Percentiles rank a stretch among this genome's conserved stretches.
These are phyloP conservation scores for Centropristis striata DNA, from an alignment of 2,113 vertebrate species.

Conservation along the genomic window DNA sequence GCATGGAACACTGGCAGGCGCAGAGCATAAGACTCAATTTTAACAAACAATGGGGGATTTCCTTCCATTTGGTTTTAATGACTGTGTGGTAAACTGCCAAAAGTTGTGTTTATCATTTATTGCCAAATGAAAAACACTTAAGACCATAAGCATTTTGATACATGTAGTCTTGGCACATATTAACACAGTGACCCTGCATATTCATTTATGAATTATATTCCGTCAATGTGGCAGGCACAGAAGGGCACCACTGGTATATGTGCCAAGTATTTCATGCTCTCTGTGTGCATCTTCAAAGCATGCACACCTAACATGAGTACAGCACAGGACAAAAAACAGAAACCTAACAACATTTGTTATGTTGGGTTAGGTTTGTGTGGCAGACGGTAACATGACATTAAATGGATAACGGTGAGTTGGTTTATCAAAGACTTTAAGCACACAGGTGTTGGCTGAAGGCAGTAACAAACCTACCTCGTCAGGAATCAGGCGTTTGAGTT, in stretches of 20 bases:
- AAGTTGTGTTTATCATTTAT: not conserved
- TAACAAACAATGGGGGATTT: not conserved
- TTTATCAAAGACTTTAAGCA: slow-evolving; percentile 43
- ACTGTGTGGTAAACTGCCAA: slow-evolving; percentile 8
- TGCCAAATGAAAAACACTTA: slow-evolving; percentile 2
- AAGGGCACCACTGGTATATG: slow-evolving; percentile 28
- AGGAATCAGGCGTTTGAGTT: slow-evolving; percentile 93
- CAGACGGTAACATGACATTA: slow-evolving; percentile 25
- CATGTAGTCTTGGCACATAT: slow-evolving; percentile 29
- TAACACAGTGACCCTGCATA: slow-evolving; percentile 4
- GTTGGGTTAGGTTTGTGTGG: slow-evolving; percentile 36
- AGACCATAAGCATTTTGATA: not conserved
- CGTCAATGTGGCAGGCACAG: not conserved
- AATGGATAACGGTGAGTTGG: slow-evolving; percentile 15
- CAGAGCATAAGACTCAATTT: slow-evolving; percentile 1
- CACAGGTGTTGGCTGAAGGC: slow-evolving; percentile 22
- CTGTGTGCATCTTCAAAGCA: slow-evolving; percentile 27
- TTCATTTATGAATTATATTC: slow-evolving; percentile 2
- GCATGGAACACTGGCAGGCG: slow-evolving; percentile 8
- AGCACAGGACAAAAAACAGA: slow-evolving; percentile 31
- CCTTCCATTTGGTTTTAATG: not conserved
- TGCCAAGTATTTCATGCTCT: slow-evolving; percentile 36
- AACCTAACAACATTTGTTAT: slow-evolving; percentile 30
- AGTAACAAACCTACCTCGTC: slow-evolving; percentile 91
- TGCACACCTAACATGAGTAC: slow-evolving; percentile 33